Percentiles rank a stretch among this genome's conserved stretches.
These are phyloP conservation scores for Cylloceria caligata DNA, from an alignment of 2,888 invertebrate genomes.

Conservation along the genomic window DNA sequence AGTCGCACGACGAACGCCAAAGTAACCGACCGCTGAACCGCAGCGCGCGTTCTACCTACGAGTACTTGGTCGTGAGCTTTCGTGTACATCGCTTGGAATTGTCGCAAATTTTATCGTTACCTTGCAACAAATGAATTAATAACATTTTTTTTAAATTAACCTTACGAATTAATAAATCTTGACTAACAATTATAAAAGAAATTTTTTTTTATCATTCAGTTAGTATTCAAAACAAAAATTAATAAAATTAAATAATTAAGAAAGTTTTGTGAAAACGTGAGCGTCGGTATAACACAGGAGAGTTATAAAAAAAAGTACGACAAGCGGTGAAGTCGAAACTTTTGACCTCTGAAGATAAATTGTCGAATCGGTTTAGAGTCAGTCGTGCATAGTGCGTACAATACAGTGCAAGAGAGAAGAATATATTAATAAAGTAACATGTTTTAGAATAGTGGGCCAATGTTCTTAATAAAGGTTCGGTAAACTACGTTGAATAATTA, in stretches of 20 bases:
- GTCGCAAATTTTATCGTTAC: not conserved
- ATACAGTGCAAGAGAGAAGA: not conserved
- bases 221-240: not conserved
- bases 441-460: conserved; percentile 31
- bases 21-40: conserved; percentile 63
- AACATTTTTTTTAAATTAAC: too few relatives aligned
- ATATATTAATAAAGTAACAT: conserved; percentile 40
- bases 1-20: conserved; percentile 81
- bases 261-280: conserved; percentile 53
- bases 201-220: too few relatives aligned
- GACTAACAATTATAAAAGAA: too few relatives aligned
- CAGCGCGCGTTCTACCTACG: conserved; percentile 36
- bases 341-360: conserved; percentile 12
- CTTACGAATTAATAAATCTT: too few relatives aligned
- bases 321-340: conserved; percentile 25
- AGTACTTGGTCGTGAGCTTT: conserved; percentile 7
- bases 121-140: not conserved
- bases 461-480: conserved; percentile 24
- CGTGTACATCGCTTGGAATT: not conserved
- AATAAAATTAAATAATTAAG: not conserved
- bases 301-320: conserved; percentile 16
- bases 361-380: conserved; percentile 4
- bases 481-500: conserved; percentile 56
- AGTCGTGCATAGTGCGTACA: not conserved
- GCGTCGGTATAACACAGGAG: conserved; percentile 16